Base-by-base conservation (phyloP, 1,140 invertebrate species). In the Rhagoletis pomonella region DNA sequence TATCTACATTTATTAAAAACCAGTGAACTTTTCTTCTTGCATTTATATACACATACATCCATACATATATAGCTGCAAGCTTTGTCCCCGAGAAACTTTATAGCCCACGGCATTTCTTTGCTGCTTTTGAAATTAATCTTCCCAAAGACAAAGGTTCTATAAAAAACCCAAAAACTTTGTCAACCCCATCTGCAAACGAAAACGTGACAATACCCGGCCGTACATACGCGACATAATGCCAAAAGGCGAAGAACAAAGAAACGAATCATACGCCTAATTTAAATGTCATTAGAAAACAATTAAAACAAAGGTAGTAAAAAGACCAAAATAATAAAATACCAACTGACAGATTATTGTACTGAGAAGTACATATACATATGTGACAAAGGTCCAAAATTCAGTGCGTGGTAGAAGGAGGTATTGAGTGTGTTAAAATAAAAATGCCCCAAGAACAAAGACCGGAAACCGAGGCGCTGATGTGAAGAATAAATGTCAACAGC, bases 251-350 rank as follows among this genome's bases (percentile, higher is more conserved):
- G 50, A 19, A 81, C 47, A 81, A 81, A 81, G 73, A 19, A 73
- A 81, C 73, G n/a, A 50, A 81, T 81, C 73, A 81, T 81, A 81
- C 44, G 73, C 73, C 73, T 81, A 81, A 81, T 81, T 81, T 58
- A 55, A 55, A 55, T 81, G 73, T 81, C 73, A 81, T 81, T 81
- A 81, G 73, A 81, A 81, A 81, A 81, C 73, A 81, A 81, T 81
- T 81, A 81, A 81, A 81, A 29, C n/a, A 73, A 73, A 81, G n/a
- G n/a, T 14, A 42, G 17, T 5, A 6, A 81, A 81, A 81, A 81
- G 73, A 55, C 19, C 73, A 58, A 81, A 81, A 81, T 81, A 47
- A 50, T 12, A 58, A 81, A 19, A 50, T 19, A 81, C 44, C 73
- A 81, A 81, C 73, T 81, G 73, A 9, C 73, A 55, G 44, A 81